These are phyloP conservation scores for Paralichthys olivaceus DNA, from an alignment of 2,113 vertebrate genomes.

Conservation along the genomic window DNA sequence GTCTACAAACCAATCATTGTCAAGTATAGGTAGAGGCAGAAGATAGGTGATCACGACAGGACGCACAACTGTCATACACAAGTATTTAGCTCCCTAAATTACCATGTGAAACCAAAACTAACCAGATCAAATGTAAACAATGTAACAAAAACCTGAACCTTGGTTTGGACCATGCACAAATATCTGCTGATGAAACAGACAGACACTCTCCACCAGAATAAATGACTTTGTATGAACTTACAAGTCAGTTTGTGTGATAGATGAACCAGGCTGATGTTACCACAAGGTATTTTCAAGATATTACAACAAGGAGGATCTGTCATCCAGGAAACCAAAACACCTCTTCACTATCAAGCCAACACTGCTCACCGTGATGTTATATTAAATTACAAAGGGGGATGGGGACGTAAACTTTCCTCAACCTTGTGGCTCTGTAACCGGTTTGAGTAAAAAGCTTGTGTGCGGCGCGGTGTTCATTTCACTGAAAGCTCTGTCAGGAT, in stretches of 20 bases:
- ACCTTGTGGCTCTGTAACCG: constrained; percentile 21
- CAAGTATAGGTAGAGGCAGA: no score
- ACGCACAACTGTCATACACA: accelerated
- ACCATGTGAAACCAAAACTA: no score
- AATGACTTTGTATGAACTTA: background rate
- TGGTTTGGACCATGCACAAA: background rate
- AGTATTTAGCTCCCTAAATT: no score
- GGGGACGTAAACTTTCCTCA: constrained; percentile 7
- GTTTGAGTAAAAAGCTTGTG: constrained; percentile 16
- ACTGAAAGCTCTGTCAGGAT: constrained; percentile 36
- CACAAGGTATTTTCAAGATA: background rate
- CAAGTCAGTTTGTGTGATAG: background rate
- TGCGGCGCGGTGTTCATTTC: constrained; percentile 33
- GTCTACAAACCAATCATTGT: no score
- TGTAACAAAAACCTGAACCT: no score
- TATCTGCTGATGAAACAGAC: constrained; percentile 1
- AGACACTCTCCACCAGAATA: background rate
- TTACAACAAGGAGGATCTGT: background rate
- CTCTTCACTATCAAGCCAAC: background rate
- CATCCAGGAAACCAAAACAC: constrained; percentile 8
- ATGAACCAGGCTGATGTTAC: constrained; percentile 3
- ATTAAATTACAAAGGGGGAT: constrained; percentile 19
- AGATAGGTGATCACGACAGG: no score
- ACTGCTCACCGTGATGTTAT: background rate
- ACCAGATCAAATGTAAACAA: no score